Percentiles rank a stretch among this genome's conserved stretches.
Evolutionary conservation across 2,888 invertebrate genomes (phyloP).

Genomic region (Agriopis leucophaearia): DNA sequence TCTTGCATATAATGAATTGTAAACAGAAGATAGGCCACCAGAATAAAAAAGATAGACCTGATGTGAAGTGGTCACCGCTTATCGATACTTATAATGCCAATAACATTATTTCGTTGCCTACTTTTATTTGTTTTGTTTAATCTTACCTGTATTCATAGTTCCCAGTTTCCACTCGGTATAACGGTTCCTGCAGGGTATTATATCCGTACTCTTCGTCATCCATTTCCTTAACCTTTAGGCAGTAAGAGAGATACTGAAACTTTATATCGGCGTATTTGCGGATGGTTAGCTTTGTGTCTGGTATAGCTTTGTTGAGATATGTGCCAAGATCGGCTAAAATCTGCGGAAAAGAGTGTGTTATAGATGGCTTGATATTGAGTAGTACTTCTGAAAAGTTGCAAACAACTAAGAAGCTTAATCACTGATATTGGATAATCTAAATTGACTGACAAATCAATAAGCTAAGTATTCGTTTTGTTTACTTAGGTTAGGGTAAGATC

Average conservation of each 20-base stretch:
- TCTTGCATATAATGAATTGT: not conserved
- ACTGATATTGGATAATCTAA: too few relatives aligned
- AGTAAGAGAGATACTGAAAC: constrained; percentile 99
- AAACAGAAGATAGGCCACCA: not conserved
- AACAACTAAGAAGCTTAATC: too few relatives aligned
- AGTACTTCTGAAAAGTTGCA: too few relatives aligned
- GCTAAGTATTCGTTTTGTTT: too few relatives aligned
- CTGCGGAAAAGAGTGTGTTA: constrained; percentile 69
- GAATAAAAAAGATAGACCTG: too few relatives aligned
- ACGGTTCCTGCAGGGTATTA: constrained; percentile 96
- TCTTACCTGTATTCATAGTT: constrained; percentile 98
- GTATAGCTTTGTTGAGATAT: constrained; percentile 98
- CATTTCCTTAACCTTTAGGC: constrained; percentile 99
- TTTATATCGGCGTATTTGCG: constrained; percentile 99
- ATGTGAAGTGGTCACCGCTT: too few relatives aligned
- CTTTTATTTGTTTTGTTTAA: not conserved
- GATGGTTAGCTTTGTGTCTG: constrained; percentile 98
- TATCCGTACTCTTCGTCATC: constrained; percentile 99
- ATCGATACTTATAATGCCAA: too few relatives aligned
- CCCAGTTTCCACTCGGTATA: constrained; percentile 99
- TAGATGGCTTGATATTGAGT: not conserved
- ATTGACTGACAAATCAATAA: too few relatives aligned
- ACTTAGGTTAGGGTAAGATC: too few relatives aligned
- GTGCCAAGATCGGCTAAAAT: constrained; percentile 98
- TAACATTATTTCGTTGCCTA: not conserved